Evolutionary conservation across 2,888 invertebrate species (phyloP).

Genomic region (Malachius bipustulatus): DNA sequence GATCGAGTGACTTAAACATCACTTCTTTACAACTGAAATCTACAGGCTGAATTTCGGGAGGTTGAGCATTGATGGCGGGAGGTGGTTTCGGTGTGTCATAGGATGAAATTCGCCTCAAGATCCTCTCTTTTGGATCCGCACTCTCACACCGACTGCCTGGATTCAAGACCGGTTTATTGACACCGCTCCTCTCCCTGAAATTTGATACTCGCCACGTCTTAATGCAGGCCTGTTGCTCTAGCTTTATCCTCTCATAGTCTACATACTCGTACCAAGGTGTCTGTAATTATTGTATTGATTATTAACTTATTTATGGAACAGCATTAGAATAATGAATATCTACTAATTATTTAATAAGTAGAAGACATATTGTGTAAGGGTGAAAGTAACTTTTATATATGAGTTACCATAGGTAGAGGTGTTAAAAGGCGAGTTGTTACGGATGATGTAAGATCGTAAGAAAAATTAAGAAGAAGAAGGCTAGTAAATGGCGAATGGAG

Average conservation of each 20-base stretch:
- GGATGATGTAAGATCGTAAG: too few relatives aligned
- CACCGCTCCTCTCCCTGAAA: slow-evolving; percentile 36
- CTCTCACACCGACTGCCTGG: slow-evolving; percentile 30
- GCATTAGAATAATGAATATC: too few relatives aligned
- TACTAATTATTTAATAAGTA: too few relatives aligned
- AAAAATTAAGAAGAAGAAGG: too few relatives aligned
- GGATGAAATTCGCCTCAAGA: slow-evolving; percentile 45
- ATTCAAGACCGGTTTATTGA: slow-evolving; percentile 30
- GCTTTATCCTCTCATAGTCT: slow-evolving; percentile 44
- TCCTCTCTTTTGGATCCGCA: slow-evolving; percentile 42
- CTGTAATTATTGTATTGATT: too few relatives aligned
- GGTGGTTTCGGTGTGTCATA: slow-evolving; percentile 51
- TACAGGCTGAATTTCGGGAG: slow-evolving; percentile 32
- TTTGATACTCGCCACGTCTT: slow-evolving; percentile 45
- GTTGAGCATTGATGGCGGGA: slow-evolving; percentile 40
- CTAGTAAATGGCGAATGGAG: too few relatives aligned
- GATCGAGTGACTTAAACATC: slow-evolving; percentile 30
- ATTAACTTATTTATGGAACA: too few relatives aligned
- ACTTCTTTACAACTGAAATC: slow-evolving; percentile 26
- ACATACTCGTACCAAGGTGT: slow-evolving; percentile 57
- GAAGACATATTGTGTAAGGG: too few relatives aligned
- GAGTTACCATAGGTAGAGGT: too few relatives aligned
- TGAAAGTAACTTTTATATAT: too few relatives aligned
- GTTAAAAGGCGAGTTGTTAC: too few relatives aligned
- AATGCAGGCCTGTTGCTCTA: slow-evolving; percentile 40